phyloP scores from a whole-genome alignment of 2,113 vertebrate species.

The Mus pahari region DNA sequence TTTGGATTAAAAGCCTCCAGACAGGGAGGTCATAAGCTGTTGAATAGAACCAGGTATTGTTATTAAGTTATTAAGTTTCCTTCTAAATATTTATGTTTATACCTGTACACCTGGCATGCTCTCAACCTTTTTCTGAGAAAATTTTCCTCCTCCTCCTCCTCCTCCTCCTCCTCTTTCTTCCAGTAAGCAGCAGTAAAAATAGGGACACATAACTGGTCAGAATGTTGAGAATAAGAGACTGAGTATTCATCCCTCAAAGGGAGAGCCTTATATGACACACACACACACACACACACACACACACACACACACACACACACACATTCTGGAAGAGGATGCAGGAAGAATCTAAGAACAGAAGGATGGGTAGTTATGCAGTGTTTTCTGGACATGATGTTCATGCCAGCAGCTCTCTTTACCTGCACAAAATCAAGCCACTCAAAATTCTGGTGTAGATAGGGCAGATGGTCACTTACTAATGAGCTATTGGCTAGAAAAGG shows the following conservation, averaged over 20 bases:
- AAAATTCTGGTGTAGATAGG: not conserved
- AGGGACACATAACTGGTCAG: not conserved
- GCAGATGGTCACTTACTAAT: not conserved
- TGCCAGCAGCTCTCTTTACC: not conserved
- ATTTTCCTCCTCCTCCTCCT: not conserved
- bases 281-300: not conserved
- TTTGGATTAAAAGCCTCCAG: not conserved
- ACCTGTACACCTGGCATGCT: not conserved
- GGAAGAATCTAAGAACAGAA: not conserved
- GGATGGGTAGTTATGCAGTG: not conserved
- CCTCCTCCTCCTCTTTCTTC: rapidly evolving
- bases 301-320: not conserved
- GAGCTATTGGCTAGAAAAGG: not conserved
- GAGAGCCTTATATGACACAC: not conserved
- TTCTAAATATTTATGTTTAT: not conserved
- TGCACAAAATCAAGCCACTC: not conserved
- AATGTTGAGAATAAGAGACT: not conserved
- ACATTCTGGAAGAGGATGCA: not conserved
- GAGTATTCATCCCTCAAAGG: not conserved
- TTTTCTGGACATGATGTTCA: not conserved
- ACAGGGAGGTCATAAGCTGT: not conserved
- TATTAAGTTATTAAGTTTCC: not conserved
- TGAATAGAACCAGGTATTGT: not conserved
- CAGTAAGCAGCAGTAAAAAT: not conserved
- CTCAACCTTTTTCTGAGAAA: not conserved